phyloP scores from a whole-genome alignment of 2,113 vertebrate species.

The Plecturocebus donacophilus region DNA sequence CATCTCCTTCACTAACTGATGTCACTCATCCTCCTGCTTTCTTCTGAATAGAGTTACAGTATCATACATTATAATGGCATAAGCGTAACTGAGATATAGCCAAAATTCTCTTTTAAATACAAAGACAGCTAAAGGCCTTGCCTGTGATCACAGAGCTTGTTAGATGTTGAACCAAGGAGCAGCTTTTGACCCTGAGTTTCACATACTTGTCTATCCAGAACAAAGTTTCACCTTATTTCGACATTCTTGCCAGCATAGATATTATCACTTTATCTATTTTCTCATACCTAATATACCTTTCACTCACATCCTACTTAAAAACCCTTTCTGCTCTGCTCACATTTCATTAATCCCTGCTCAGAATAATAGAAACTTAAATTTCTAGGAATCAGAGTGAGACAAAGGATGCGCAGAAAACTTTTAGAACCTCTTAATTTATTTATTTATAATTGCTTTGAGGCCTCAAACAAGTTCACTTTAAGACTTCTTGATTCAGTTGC shows the following conservation, averaged over 20 bases:
- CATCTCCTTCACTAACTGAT: background rate
- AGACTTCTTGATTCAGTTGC: background rate
- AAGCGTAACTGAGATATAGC: background rate
- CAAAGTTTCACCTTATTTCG: background rate
- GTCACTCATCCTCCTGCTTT: background rate
- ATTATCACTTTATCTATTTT: constrained; percentile 4
- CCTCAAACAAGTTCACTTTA: constrained; percentile 12
- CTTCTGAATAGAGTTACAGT: background rate
- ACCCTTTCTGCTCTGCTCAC: background rate
- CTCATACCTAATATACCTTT: background rate
- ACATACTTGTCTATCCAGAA: background rate
- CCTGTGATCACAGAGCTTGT: background rate
- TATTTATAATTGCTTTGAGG: background rate
- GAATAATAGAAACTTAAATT: background rate
- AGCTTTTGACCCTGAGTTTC: background rate
- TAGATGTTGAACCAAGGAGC: background rate
- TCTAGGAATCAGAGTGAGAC: background rate
- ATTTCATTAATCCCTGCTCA: background rate
- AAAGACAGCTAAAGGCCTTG: background rate
- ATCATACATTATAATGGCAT: background rate
- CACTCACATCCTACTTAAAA: background rate
- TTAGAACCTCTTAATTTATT: background rate
- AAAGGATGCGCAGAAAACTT: background rate
- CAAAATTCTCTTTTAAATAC: background rate
- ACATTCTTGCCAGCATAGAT: background rate